Conservation (phyloP, 2,113 vertebrate genomes). For the Orthochromis indermauri region DNA sequence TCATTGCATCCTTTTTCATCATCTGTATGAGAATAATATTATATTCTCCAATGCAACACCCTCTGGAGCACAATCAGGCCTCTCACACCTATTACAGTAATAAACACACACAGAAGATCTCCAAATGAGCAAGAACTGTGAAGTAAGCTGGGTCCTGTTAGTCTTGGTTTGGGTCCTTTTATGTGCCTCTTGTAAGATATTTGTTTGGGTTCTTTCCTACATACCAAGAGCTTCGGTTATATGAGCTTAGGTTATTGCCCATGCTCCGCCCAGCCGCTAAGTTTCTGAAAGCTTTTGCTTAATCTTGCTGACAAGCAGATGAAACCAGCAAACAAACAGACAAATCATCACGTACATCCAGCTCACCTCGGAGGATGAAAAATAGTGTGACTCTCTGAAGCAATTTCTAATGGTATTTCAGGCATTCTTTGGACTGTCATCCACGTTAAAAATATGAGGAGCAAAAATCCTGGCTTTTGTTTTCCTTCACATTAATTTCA, state of each 20-base stretch:
- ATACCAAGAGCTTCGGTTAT: neutral
- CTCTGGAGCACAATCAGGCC: neutral
- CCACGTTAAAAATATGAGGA: neutral
- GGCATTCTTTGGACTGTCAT: neutral
- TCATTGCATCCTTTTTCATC: neutral
- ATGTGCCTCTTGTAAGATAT: constrained; percentile 3
- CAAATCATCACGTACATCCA: neutral
- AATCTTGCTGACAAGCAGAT: neutral
- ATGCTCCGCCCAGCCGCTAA: neutral
- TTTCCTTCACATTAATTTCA: neutral
- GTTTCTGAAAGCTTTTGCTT: neutral
- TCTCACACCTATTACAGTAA: constrained; percentile 3
- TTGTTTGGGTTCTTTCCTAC: neutral
- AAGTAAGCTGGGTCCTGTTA: neutral
- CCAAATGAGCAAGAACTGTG: neutral
- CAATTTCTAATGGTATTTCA: neutral
- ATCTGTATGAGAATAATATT: neutral
- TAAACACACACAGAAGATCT: constrained; percentile 27
- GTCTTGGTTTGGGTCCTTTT: neutral
- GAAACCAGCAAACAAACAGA: neutral
- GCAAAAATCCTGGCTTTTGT: neutral
- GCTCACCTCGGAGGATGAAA: neutral
- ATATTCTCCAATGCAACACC: neutral
- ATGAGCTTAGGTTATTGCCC: neutral
- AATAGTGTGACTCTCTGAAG: neutral